Evolutionary conservation across 2,888 invertebrate genomes (phyloP), one percentile per base, ranked within the genome.

Genomic region (Drosophila birchii): DNA sequence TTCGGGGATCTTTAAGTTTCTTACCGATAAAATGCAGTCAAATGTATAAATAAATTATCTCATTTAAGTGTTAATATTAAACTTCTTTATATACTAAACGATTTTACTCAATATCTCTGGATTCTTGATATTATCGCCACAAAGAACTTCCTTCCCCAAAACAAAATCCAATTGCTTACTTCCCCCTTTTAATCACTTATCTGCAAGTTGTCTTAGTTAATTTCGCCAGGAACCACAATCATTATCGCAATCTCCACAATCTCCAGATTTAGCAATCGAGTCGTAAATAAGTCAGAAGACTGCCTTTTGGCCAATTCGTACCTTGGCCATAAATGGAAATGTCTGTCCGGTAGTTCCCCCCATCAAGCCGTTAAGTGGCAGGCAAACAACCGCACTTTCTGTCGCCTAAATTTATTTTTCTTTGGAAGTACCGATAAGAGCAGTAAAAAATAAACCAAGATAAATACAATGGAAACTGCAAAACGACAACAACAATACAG

Each of bases 371-470:
- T 44, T 47, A 44, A 29, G 49, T 57, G 41, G 53, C 54, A 36
- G 38, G 73, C 73, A 76, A 79, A 79, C 79, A 79, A 68, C 59
- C 60, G 59, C 69, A 63, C 58, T 54, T 67, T 63, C 47, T 49
- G 68, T 76, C 71, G 45, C 62, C 57, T 64, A 47, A 14, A 60
- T 56, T 58, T 70, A 75, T 70, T 80, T 86, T 83, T 88, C 83
- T 69, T 60, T 29, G 75, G 79, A 84, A 83, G 68, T 77, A 59
- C 76, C 75, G 83, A 83, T 88, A 83, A 82, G 66, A 54, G 7
- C n/a, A 32, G 26, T 51, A 47, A 26, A 41, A 32, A 29, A 59
- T 12, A 43, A 23, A 29, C 29, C 59, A 20, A 64, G 56, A 63
- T 53, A 73, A 72, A 45, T 20, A 54, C 18, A 66, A 56, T 16